A percentile compares a stretch with the other conserved stretches of the same genome.
Conservation (phyloP, 2,113 vertebrate genomes). For the Camelus dromedarius region DNA sequence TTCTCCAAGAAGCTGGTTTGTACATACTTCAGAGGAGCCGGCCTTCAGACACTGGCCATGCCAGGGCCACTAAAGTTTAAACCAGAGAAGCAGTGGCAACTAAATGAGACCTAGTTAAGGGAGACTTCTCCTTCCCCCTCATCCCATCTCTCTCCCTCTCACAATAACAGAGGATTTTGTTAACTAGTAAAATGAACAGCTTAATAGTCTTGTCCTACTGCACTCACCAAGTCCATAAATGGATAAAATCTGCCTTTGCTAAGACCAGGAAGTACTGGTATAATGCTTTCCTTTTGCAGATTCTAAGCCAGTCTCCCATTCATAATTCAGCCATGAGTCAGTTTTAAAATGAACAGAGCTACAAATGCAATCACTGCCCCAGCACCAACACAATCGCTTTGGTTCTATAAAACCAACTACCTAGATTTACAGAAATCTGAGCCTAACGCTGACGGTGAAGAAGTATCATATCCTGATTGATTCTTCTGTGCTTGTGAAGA, state of each 20-base stretch:
- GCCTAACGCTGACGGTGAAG: neutral
- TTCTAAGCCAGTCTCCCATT: conserved; percentile 1
- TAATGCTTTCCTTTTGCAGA: conserved; percentile 54
- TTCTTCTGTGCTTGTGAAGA: conserved; percentile 64
- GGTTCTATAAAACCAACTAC: neutral
- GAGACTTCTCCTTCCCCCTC: neutral
- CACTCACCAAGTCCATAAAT: neutral
- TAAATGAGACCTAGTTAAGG: neutral
- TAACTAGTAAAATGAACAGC: neutral
- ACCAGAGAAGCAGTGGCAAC: neutral
- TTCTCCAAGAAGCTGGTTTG: neutral
- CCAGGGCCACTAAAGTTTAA: neutral
- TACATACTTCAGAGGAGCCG: neutral
- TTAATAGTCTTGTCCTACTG: conserved; percentile 43
- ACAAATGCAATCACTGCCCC: neutral
- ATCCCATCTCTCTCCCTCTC: neutral
- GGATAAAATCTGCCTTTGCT: conserved; percentile 33
- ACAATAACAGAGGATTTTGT: neutral
- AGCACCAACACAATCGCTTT: neutral
- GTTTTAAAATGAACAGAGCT: conserved; percentile 60
- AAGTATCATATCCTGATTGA: conserved; percentile 53
- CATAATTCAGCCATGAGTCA: conserved; percentile 54
- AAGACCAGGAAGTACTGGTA: neutral
- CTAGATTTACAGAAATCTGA: conserved; percentile 46
- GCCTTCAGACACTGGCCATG: neutral